Base-by-base conservation (phyloP, 2,888 invertebrate species). In the Sphaerophoria rueppellii region DNA sequence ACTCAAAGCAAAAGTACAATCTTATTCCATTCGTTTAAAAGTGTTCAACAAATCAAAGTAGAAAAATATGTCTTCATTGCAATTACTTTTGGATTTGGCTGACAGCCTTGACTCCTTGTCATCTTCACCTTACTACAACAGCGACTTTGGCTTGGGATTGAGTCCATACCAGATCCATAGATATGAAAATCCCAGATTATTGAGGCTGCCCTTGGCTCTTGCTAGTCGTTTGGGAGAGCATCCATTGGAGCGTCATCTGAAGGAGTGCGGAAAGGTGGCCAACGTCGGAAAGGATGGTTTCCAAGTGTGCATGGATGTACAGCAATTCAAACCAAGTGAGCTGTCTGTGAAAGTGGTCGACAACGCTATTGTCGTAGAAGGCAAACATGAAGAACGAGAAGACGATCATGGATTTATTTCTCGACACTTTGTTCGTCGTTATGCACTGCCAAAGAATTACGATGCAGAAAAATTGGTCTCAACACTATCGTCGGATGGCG, bases 341-440 rank as follows among this genome's bases (percentile, higher is more conserved):
- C 12, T 54, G 5, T 54, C 54, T 54, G 32, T 54, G 12, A 54
- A 54, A 54, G 54, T 54, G 9, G 32, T 54, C 3, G 54, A 54
- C 32, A 54, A 54, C 9, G 54, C 54, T 11, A 32, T 32, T 4
- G 54, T 54, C 0, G 54, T 54, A 0, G 54, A 54, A 54, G 54
- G 54, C 32, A 54, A 54, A 32, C 54, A 54, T 11, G 54, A 54
- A 54, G 32, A 32, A 54, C 54, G 54, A 3, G 54, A 54, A 54
- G 54, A 54, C 6, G 54, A 32, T 12, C 54, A 54, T 54, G 54
- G 32, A 32, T 12, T 24, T 11, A 54, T 24, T 24, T 50, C 9
- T 50, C 50, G 50, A 14, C 50, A 50, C 14, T 50, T 50, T 24
- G 24, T 24, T 24, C 24, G 24, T 24, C 24, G 24, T 24, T 24